Base-by-base conservation (phyloP, 2,113 vertebrate species). In the Channa argus region DNA sequence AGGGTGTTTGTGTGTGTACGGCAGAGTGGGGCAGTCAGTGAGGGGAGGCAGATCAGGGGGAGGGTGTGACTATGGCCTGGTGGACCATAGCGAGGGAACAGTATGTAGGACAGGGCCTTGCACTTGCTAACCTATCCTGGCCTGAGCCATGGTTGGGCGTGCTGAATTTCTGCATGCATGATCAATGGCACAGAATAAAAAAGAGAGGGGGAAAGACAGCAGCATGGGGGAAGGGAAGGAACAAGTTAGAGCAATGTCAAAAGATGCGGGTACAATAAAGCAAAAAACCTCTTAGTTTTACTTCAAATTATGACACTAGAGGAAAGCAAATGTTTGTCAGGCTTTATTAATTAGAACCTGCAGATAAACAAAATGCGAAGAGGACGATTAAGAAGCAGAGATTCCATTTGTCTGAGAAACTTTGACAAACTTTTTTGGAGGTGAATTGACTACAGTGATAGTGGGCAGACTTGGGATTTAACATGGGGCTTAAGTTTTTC, bases 141-240 rank as follows among this genome's bases (percentile, higher is more conserved):
- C 91, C 69, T 68, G 83, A 84, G 89, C 87, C 63, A 14, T 43
- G 87, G 87, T 81, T 84, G 91, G 93, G 92, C 85, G 90, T 92
- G 89, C 90, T 93, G 79, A 92, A 90, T 93, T 94, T 94, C 94
- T 93, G 92, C 94, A 94, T 94, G 94, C 93, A 93, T 94, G 94
- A 94, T 94, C 94, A 94, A 94, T 94, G 92, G 88, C 79, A 83
- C 67, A 88, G 93, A 90, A 94, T 92, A 85, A 89, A 88, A 88
- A 82, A 88, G 77, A 82, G 80, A 76, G 67, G 85, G 24, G 75
- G 82, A 86, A 78, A 84, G 80, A 84, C 71, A 79, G 85, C 37
- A 12, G 80, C 8, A 0, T 77, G 85, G 78, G 83, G 83, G 80
- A 71, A 59, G 82, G 86, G 76, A 58, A 37, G 67, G 80, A 77